Conservation (phyloP, 2,113 vertebrate genomes). For the Turnix velox region DNA sequence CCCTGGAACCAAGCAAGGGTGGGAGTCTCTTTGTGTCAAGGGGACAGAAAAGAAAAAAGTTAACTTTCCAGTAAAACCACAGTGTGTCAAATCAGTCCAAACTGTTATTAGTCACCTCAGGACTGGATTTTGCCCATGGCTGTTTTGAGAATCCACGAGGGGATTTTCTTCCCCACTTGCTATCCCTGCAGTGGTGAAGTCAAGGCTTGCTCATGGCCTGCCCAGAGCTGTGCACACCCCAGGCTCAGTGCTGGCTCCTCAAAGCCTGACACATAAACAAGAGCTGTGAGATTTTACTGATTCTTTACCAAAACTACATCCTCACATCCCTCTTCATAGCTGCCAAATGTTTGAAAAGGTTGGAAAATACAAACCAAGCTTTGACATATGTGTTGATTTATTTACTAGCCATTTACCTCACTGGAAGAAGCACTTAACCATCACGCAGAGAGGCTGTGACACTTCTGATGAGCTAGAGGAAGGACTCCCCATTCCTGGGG, state of each 20-base stretch:
- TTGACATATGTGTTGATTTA: neutral
- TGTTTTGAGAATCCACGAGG: neutral
- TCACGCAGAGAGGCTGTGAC: neutral
- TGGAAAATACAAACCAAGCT: neutral
- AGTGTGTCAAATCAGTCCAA: neutral
- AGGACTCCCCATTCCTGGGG: neutral
- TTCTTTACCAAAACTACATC: neutral
- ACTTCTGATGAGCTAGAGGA: neutral
- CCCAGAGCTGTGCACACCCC: neutral
- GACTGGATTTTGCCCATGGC: neutral
- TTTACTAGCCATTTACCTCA: neutral
- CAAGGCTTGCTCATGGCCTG: neutral
- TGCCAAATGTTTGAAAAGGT: neutral
- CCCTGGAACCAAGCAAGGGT: neutral
- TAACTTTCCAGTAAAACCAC: constrained; percentile 33
- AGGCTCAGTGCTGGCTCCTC: neutral
- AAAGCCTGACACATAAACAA: neutral
- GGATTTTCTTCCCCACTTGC: neutral
- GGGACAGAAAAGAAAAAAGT: neutral
- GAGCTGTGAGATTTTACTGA: neutral
- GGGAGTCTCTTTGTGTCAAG: neutral
- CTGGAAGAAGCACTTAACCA: neutral
- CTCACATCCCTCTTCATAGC: neutral
- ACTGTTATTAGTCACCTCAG: constrained; percentile 24
- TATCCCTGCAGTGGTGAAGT: neutral